Conservation (phyloP, 1,140 invertebrate species). For the Sweltsa coloradensis region DNA sequence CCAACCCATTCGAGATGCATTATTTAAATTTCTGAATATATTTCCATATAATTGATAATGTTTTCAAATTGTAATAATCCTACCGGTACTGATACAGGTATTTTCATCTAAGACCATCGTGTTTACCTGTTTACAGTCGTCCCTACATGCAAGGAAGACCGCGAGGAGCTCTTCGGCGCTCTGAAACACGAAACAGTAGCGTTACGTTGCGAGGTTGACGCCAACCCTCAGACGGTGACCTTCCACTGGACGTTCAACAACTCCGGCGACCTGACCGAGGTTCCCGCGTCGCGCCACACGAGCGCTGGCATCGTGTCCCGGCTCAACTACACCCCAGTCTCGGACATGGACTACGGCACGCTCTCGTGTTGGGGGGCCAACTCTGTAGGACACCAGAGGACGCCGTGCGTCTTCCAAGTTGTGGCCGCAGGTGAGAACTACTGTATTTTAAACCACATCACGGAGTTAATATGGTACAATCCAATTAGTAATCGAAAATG, state of each 20-base stretch:
- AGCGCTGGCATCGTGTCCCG: constrained; percentile 53
- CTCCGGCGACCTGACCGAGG: constrained; percentile 65
- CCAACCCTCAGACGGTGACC: constrained; percentile 64
- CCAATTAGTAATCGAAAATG: no score
- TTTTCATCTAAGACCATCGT: no score
- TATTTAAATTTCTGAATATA: no score
- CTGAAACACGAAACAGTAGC: constrained; percentile 73
- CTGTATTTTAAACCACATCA: no score
- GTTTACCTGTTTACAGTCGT: constrained; percentile 54
- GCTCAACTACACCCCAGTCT: constrained; percentile 70
- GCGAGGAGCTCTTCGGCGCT: constrained; percentile 66
- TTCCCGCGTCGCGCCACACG: constrained; percentile 50
- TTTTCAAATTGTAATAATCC: no score
- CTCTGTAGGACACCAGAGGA: constrained; percentile 63
- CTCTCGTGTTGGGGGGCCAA: constrained; percentile 75
- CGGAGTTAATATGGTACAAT: no score
- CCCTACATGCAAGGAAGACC: constrained; percentile 60
- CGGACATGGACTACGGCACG: constrained; percentile 79
- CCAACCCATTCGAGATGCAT: no score
- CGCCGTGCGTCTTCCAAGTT: constrained; percentile 77
- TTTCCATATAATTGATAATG: no score
- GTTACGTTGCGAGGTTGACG: constrained; percentile 70
- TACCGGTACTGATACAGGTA: no score
- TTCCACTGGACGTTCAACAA: constrained; percentile 86
- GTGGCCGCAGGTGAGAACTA: constrained; percentile 56